Percentiles rank a stretch among this genome's conserved stretches.
Conservation (phyloP, 92 coral and sea anemone species). For the Palythoa grandis region DNA sequence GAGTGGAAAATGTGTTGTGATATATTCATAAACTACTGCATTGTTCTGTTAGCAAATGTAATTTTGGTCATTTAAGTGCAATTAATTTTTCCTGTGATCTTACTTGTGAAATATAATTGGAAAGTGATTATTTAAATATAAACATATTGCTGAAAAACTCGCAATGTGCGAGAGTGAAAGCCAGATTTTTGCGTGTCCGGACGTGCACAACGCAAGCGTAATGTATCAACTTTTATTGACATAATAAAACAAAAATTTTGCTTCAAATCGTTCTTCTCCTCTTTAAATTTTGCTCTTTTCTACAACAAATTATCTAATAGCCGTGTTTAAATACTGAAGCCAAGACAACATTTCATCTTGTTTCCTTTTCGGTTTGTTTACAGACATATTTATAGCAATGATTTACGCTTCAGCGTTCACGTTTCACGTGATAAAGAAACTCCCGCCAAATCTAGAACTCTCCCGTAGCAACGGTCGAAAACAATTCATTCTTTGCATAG, state of each 20-base stretch:
- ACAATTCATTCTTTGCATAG: slow-evolving; percentile 49
- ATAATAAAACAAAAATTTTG: background rate
- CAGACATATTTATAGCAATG: slow-evolving; percentile 31
- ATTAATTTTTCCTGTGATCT: background rate
- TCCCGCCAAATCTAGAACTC: slow-evolving; percentile 87
- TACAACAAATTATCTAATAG: background rate
- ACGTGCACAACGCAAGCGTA: background rate
- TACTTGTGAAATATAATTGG: background rate
- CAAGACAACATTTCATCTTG: background rate
- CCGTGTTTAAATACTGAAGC: background rate
- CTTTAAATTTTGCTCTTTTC: background rate
- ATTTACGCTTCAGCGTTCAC: background rate
- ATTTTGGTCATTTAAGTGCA: background rate
- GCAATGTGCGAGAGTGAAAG: background rate
- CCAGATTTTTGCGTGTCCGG: background rate
- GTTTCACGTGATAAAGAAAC: slow-evolving; percentile 44
- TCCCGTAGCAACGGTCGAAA: slow-evolving; percentile 82
- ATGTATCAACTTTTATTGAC: background rate
- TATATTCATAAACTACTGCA: background rate
- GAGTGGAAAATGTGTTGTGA: background rate
- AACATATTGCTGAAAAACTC: background rate
- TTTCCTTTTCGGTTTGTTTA: slow-evolving; percentile 32
- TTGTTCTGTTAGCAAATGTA: background rate
- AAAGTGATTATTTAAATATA: background rate
- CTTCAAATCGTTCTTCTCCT: background rate